Evolutionary conservation across 2,113 vertebrate species (phyloP).

Genomic region (Limnothrissa miodon): DNA sequence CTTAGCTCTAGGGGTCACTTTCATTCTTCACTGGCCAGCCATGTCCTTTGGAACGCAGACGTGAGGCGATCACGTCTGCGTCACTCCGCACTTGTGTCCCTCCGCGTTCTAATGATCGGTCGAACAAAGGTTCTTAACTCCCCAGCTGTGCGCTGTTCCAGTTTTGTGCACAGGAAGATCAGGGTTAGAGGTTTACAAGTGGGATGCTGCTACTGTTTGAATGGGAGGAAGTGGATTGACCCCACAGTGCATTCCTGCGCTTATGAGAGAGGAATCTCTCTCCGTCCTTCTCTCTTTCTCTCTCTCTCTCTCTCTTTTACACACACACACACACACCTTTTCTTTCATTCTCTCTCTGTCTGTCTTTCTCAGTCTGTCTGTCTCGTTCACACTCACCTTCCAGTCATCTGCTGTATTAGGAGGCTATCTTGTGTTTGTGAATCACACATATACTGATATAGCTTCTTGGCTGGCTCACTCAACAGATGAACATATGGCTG

Average conservation of each 20-base stretch:
- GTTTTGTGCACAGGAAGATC: constrained; percentile 43
- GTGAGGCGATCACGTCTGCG: no score
- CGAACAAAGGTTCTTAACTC: not conserved
- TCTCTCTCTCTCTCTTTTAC: not conserved
- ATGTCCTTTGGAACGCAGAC: not conserved
- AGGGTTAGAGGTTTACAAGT: constrained; percentile 35
- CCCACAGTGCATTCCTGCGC: constrained; percentile 31
- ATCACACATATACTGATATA: not conserved
- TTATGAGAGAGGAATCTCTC: not conserved
- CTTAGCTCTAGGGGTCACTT: not conserved
- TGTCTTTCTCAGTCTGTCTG: not conserved
- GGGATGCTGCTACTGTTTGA: constrained; percentile 52
- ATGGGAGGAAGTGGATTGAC: constrained; percentile 40
- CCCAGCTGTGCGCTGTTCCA: constrained; percentile 38
- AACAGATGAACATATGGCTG: not conserved
- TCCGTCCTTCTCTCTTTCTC: not conserved
- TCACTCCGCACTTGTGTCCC: not conserved
- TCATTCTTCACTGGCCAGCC: not conserved
- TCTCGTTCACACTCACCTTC: not conserved
- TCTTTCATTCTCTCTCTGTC: not conserved
- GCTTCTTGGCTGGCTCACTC: not conserved
- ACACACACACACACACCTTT: no score
- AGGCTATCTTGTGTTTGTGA: not conserved
- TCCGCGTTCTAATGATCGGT: not conserved
- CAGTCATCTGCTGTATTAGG: not conserved